Evolutionary conservation across 1,140 invertebrate species (phyloP).

Genomic region (Charaxes varanes): DNA sequence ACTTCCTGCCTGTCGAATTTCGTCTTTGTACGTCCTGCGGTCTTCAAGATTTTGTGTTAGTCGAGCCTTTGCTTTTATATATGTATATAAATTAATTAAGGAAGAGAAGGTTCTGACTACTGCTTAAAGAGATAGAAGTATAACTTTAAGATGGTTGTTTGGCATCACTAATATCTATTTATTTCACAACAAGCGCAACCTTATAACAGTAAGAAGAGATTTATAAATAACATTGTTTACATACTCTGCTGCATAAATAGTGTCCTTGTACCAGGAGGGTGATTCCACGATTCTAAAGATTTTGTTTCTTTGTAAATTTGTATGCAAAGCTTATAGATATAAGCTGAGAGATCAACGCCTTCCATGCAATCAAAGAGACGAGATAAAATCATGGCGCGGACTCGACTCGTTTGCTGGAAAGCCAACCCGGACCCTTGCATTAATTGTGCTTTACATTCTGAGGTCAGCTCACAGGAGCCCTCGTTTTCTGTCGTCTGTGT

Average conservation of each 20-base stretch:
- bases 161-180: too few relatives aligned
- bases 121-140: too few relatives aligned
- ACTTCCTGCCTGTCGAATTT: too few relatives aligned
- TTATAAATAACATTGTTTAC: slow-evolving; percentile 13
- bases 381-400: slow-evolving; percentile 44
- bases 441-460: slow-evolving; percentile 51
- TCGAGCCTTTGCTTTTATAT: too few relatives aligned
- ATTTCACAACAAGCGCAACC: too few relatives aligned
- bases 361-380: slow-evolving; percentile 58
- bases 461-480: slow-evolving; percentile 44
- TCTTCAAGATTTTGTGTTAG: too few relatives aligned
- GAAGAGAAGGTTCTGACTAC: too few relatives aligned
- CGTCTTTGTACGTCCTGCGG: too few relatives aligned
- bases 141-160: too few relatives aligned
- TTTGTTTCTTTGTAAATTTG: slow-evolving; percentile 64
- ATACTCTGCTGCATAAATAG: slow-evolving; percentile 65
- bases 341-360: slow-evolving; percentile 44
- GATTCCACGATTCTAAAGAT: slow-evolving; percentile 57
- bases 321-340: slow-evolving; percentile 62
- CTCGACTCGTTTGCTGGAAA: slow-evolving; percentile 54
- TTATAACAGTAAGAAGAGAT: too few relatives aligned
- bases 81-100: too few relatives aligned
- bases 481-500: slow-evolving; percentile 46
- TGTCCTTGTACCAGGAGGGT: slow-evolving; percentile 55
- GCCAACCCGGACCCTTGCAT: slow-evolving; percentile 53